Conservation (phyloP, 2,888 invertebrate species). For the Epinotia brunnichana region DNA sequence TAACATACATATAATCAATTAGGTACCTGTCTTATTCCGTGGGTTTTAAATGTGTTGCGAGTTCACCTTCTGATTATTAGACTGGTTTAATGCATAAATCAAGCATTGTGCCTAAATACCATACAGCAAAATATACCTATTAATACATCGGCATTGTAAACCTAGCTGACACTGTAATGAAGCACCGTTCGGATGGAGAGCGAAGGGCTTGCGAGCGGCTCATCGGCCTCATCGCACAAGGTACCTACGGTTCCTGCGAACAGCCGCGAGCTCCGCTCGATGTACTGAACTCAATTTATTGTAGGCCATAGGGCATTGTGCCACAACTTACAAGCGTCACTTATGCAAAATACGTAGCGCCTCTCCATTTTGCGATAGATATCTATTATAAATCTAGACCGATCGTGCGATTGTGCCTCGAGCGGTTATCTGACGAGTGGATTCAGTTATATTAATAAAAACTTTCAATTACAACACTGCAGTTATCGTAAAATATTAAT, state of each 20-base stretch:
- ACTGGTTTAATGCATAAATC: constrained; percentile 18
- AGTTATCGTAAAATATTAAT: constrained; percentile 28
- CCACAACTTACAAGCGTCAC: constrained; percentile 69
- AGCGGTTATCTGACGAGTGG: constrained; percentile 74
- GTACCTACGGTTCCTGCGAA: constrained; percentile 48
- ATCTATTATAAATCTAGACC: constrained; percentile 76
- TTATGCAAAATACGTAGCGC: constrained; percentile 79
- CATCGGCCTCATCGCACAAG: background rate
- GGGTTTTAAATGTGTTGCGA: constrained; percentile 18
- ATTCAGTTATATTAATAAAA: constrained; percentile 66
- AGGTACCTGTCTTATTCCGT: constrained; percentile 40
- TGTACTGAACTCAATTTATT: constrained; percentile 59
- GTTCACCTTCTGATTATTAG: background rate
- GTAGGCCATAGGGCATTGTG: constrained; percentile 68
- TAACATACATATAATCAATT: constrained; percentile 42
- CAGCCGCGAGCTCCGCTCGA: constrained; percentile 49
- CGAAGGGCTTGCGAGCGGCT: constrained; percentile 28
- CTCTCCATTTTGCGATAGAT: constrained; percentile 75
- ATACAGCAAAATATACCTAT: background rate
- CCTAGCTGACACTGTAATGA: background rate
- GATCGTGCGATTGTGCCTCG: constrained; percentile 78
- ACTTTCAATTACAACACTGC: constrained; percentile 47
- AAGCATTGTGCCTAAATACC: background rate
- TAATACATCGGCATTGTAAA: background rate
- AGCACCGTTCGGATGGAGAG: constrained; percentile 23